Evolutionary conservation across 2,888 invertebrate species (phyloP).

Genomic region (Acleris laterana): DNA sequence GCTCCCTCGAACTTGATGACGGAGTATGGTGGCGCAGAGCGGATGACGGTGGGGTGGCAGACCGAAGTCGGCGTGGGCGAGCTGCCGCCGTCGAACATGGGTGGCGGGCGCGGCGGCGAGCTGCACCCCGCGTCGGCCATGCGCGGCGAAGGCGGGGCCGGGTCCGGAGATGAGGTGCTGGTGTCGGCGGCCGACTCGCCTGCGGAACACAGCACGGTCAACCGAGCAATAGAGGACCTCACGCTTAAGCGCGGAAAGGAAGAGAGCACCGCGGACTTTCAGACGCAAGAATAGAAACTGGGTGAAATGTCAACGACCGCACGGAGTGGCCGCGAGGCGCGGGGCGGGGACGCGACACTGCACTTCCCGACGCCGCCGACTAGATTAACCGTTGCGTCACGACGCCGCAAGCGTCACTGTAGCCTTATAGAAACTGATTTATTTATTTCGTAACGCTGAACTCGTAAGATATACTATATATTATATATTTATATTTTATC

Average conservation of each 20-base stretch:
- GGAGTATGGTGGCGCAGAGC: slow-evolving; percentile 83
- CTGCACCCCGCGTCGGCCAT: slow-evolving; percentile 88
- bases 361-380: slow-evolving; percentile 83
- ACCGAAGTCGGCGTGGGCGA: slow-evolving; percentile 72
- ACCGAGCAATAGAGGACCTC: slow-evolving; percentile 49
- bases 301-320: slow-evolving; percentile 84
- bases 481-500: neutral
- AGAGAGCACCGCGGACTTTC: slow-evolving; percentile 72
- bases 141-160: slow-evolving; percentile 93
- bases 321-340: slow-evolving; percentile 75
- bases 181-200: slow-evolving; percentile 97
- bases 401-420: slow-evolving; percentile 62
- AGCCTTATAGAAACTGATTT: slow-evolving; percentile 62
- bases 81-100: slow-evolving; percentile 80
- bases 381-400: slow-evolving; percentile 84
- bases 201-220: slow-evolving; percentile 76
- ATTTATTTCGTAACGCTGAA: slow-evolving; percentile 52
- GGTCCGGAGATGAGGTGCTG: slow-evolving; percentile 96
- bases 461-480: neutral
- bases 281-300: slow-evolving; percentile 81
- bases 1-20: slow-evolving; percentile 86
- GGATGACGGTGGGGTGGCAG: slow-evolving; percentile 82
- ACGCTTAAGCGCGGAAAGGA: slow-evolving; percentile 55
- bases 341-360: slow-evolving; percentile 83
- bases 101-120: slow-evolving; percentile 85